Evolutionary conservation across 1,140 invertebrate genomes (phyloP).

Genomic region (Gerris buenoi): DNA sequence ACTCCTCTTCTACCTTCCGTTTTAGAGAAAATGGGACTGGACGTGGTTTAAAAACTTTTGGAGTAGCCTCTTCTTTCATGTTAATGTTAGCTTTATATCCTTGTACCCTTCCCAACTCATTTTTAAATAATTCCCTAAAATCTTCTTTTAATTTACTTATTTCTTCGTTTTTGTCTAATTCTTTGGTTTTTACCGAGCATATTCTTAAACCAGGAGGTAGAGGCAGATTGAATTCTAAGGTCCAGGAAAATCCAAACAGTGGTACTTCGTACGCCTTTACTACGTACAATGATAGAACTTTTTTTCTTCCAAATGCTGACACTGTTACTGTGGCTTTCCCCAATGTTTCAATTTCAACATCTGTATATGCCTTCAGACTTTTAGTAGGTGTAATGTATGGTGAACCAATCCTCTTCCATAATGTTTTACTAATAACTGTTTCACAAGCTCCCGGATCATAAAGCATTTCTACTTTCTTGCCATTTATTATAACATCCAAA

Average conservation of each 20-base stretch:
- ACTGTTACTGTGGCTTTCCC: not conserved
- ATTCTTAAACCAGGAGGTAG: not conserved
- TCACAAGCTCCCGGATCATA: not conserved
- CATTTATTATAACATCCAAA: not conserved
- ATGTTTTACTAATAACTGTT: not conserved
- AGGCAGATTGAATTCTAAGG: not conserved
- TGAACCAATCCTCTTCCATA: not conserved
- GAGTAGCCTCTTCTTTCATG: not conserved
- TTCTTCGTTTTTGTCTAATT: not conserved
- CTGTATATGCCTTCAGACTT: not conserved
- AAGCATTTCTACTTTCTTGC: not conserved
- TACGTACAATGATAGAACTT: not conserved
- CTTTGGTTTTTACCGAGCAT: not conserved
- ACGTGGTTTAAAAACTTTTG: constrained; percentile 6
- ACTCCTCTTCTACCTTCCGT: constrained; percentile 2
- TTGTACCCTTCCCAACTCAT: not conserved
- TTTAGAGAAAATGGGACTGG: not conserved
- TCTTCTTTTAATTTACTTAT: not conserved
- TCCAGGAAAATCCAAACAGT: not conserved
- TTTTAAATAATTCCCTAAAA: not conserved
- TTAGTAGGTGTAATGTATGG: not conserved
- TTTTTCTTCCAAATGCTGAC: not conserved
- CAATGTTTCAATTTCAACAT: not conserved
- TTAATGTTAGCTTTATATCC: not conserved
- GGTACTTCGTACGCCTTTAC: not conserved